Percentiles rank a stretch among this genome's conserved stretches.
phyloP scores from a whole-genome alignment of 92 coral and sea anemone genomes.

The Epizoanthus illoricatus region DNA sequence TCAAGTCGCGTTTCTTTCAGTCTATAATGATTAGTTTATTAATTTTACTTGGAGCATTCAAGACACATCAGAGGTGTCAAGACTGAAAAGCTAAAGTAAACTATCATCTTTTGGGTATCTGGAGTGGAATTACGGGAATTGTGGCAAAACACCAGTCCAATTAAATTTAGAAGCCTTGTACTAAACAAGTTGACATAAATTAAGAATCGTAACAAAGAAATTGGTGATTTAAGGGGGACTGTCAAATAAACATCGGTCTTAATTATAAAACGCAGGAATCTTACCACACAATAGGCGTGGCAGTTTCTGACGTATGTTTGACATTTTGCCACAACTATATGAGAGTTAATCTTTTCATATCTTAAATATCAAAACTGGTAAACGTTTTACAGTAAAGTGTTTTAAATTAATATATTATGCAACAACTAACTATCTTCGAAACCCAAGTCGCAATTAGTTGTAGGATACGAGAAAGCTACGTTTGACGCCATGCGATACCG shows the following conservation, averaged over 20 bases:
- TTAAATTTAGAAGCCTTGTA: not conserved
- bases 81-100: not conserved
- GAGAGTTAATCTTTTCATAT: not conserved
- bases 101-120: not conserved
- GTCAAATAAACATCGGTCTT: not conserved
- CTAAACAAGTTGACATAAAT: not conserved
- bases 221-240: not conserved
- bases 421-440: no score
- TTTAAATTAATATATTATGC: no score
- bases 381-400: not conserved
- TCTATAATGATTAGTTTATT: conserved; percentile 2
- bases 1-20: no score
- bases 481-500: no score
- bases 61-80: not conserved
- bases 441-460: no score
- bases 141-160: not conserved
- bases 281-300: not conserved
- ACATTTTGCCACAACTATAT: no score
- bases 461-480: no score
- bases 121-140: not conserved
- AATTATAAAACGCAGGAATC: not conserved
- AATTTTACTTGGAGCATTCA: not conserved
- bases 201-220: not conserved
- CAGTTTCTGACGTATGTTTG: not conserved
- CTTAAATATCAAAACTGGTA: not conserved